Evolutionary conservation across 1,140 invertebrate genomes (phyloP), one percentile per base, ranked within the genome.

Genomic region (Drosophila nikananu): DNA sequence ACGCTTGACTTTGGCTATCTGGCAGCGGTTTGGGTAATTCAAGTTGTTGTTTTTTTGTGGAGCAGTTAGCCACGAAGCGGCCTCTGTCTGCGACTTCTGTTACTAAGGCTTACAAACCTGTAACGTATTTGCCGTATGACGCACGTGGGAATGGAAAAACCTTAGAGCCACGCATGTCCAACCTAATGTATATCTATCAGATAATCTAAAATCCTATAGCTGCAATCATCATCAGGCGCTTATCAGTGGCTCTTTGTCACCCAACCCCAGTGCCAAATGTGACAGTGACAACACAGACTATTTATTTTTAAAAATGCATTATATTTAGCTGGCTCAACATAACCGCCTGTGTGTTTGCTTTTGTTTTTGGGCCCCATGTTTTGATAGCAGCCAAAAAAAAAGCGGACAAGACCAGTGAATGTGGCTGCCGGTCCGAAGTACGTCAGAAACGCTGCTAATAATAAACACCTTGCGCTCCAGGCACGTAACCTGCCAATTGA

Each of bases 91-190:
- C 15, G 54, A 76, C 54, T 72, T 66, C 61, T 66, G 55, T 77
- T 77, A 77, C 83, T 61, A 80, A 78, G 77, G 64, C 61, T 73
- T 51, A 46, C 8, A 44, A 44, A 73, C 49, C 63, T 65, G 30
- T 87, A 89, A 87, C 84, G 84, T 87, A 75, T 81, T 83, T 84
- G 59, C 84, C 84, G 89, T 60, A 78, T 87, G 84, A 84, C 84
- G 48, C 30, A 55, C 68, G 54, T 79, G 84, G 52, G 62, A 80
- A 74, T 64, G 49, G 30, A 48, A 67, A 81, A 62, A 72, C 58
- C 70, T 72, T 37, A 15, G 48, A 62, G 13, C 27, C 17, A 27
- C 32, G 7, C 15, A 37, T 23, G 15, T 52, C 39, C 10, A 37
- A 25, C 39, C 49, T 5, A 76, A 65, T 65, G 64, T 81, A 82